Conservation (phyloP, 2,888 invertebrate genomes). For the Melitaea athalia region DNA sequence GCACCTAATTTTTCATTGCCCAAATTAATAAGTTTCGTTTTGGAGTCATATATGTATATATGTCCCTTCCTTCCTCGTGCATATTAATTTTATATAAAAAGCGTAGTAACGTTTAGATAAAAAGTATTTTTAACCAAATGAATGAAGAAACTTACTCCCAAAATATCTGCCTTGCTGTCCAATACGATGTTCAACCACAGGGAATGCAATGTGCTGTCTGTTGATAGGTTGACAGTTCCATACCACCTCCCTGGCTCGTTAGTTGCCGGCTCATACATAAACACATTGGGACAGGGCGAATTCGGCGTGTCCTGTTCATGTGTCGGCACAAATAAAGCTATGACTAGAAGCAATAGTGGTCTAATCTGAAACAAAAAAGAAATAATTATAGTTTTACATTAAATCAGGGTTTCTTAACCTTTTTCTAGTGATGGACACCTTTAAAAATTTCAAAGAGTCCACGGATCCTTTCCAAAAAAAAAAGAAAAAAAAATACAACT, state of each 20-base stretch:
- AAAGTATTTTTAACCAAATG: neutral
- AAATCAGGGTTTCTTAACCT: too few species aligned
- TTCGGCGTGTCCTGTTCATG: slow-evolving; percentile 60
- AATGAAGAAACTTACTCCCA: slow-evolving; percentile 75
- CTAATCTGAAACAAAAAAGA: slow-evolving; percentile 48
- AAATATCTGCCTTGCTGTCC: slow-evolving; percentile 82
- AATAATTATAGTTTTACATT: neutral
- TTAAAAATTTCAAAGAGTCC: too few species aligned
- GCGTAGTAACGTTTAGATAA: too few species aligned
- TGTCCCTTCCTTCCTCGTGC: too few species aligned
- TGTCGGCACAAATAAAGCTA: slow-evolving; percentile 52
- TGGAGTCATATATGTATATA: too few species aligned
- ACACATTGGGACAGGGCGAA: slow-evolving; percentile 84
- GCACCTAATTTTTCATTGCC: too few species aligned
- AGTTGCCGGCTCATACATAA: slow-evolving; percentile 80
- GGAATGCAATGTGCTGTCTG: slow-evolving; percentile 81
- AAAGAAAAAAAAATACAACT: too few species aligned
- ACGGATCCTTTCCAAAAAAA: too few species aligned
- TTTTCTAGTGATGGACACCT: too few species aligned
- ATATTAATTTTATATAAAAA: too few species aligned
- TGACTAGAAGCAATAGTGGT: slow-evolving; percentile 48
- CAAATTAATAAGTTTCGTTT: too few species aligned
- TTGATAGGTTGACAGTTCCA: slow-evolving; percentile 81
- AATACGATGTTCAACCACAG: slow-evolving; percentile 82
- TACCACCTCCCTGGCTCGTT: slow-evolving; percentile 83